Base-by-base conservation (phyloP, 2,797 vertebrate species). In the Glyptemys insculpta region DNA sequence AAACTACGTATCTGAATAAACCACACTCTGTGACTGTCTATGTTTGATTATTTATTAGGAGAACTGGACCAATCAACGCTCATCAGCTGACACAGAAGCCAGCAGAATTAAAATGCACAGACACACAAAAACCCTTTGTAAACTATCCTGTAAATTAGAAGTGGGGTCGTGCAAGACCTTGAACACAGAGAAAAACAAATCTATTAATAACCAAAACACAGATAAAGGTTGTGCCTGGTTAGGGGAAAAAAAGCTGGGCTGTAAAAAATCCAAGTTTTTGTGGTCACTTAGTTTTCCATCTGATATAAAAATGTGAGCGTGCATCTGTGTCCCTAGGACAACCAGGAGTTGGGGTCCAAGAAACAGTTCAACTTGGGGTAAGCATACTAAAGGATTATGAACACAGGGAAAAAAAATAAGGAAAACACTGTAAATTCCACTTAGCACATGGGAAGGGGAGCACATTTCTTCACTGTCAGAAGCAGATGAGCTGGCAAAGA, bases 81-180 rank as follows among this genome's bases (percentile, higher is more conserved):
- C 97, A 97, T 95, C 94, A 96, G 90, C 96, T 95, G 92, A 94
- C 96, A 96, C 92, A 97, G 94, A 97, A 97, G 92, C 94, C 95
- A 95, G 95, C 37, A 94, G 96, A 98, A 98, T 97, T 97, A 97
- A 97, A 98, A 97, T 87, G 96, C 96, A 94, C 78, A 94, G 92
- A 93, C 97, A 90, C 23, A 94, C 87, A 97, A 96, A 96, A 97
- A 97, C 87, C 29, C 91, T 93, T 89, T 97, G 94, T 97, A 96
- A 97, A 96, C 95, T 97, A 96, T 90, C 57, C 80, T 87, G 59
- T 93, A 86, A 90, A 93, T 97, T 94, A 92, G 90, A 89, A 93
- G 90, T 62, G 90, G 87, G 96, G 96, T 98, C 96, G 92, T 89
- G 83, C 89, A 62, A 97, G 95, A 91, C 95, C 95, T 96, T 95